Base-by-base conservation (phyloP, 2,797 vertebrate genomes). In the Falco cherrug region DNA sequence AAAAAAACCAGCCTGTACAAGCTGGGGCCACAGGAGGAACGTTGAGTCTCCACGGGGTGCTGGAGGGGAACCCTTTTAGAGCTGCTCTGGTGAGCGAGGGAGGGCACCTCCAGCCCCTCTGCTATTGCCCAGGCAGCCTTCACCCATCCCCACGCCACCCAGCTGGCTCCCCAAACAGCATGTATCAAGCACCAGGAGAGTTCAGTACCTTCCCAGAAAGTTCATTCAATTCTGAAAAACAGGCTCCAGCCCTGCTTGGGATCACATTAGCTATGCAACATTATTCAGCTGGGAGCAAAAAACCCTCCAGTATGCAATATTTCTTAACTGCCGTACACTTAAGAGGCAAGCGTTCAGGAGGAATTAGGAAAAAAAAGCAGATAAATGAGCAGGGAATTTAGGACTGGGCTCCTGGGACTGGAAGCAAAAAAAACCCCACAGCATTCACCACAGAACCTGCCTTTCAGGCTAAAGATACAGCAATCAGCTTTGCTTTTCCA, bases 321-420 rank as follows among this genome's bases (percentile, higher is more conserved):
- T 94, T 80, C 67, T 61, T 78, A 87, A 81, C 70, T 60, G 51
- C 54, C 22, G 1, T 22, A 6, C 25, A 33, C 43, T 47, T 47
- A 35, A 87, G 69, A 57, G 63, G 48, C 61, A 87, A 84, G 11
- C 1, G 0, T 75, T 84, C 86, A 75, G 45, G 35, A 85, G 75
- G 71, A 90, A 93, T 82, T 84, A 71, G 51, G 50, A 6, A 37
- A 61, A 78, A 84, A 84, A 50, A 35, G 61, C 56, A 75, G 61
- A 92, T 61, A 92, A 91, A 89, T 24, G 75, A 93, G 67, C 56
- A 45, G 67, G 75, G 70, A 93, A 90, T 93, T 92, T 57, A 87
- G 79, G 71, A 63, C 79, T 57, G 48, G 48, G 51, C 70, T 89
- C 48, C 45, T 48, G 89, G 53, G 91, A 81, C n/a, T 84, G 51